Base-by-base conservation (phyloP, 2,113 vertebrate genomes). In the Gymnobelideus leadbeateri region DNA sequence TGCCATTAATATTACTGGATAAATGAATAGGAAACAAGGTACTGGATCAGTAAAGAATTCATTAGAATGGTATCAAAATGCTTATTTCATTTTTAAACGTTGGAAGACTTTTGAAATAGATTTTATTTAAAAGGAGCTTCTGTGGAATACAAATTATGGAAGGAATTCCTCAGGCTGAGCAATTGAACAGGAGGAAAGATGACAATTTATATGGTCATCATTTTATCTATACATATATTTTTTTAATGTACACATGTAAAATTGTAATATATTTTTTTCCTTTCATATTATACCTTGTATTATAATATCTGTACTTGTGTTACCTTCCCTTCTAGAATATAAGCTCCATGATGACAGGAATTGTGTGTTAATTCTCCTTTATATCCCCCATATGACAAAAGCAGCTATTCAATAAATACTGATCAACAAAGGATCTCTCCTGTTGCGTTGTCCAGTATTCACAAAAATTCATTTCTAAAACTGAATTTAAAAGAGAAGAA, bases 81-180 rank as follows among this genome's bases (percentile, higher is more conserved):
- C 89, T 11, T 68, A 55, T 47, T 43, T 84, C 37, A 23, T 43
- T 89, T n/a, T 24, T 92, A 24, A 90, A 54, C 11, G 3, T 77
- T 46, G 55, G 90, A 61, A 94, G 46, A 25, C n/a, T 96, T 90
- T 37, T 68, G 55, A 95, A 47, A 19, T 43, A 89, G 93, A 77
- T 94, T 94, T 90, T 97, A 96, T 97, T 97, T 97, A 97, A 97
- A 95, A 95, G 68, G 97, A 84, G 93, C 43, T 92, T 95, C 91
- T 93, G 2, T 92, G 94, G 95, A 96, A 54, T 96, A 94, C 92
- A 96, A 97, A 49, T 92, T 96, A 93, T 95, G 96, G 51, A 94
- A 93, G 50, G 51, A 94, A 93, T 91, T 90, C 57, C 90, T 31
- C 8, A 47, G 3, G 54, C 51, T 43, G 2, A 84, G 37, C 19